phyloP scores from a whole-genome alignment of 2,888 invertebrate genomes.

The Macrophya alboannulata region DNA sequence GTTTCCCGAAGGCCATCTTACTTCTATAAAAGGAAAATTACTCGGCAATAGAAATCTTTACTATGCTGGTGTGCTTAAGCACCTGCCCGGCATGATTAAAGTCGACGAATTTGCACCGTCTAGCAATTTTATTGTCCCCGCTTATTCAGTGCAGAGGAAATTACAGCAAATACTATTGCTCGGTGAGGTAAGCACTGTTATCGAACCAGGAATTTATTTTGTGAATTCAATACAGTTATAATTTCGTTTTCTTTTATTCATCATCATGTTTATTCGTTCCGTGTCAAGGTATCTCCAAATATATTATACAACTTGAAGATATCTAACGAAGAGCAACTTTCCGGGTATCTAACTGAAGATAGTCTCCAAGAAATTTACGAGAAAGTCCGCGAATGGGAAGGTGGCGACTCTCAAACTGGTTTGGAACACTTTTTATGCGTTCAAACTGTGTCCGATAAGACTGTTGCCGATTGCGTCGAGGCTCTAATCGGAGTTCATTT shows the following conservation, averaged over 20 bases:
- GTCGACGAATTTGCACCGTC: constrained; percentile 85
- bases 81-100: constrained; percentile 82
- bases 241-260: not conserved
- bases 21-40: constrained; percentile 86
- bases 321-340: constrained; percentile 78
- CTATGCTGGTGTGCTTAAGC: constrained; percentile 83
- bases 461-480: constrained; percentile 92
- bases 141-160: constrained; percentile 84
- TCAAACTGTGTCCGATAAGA: constrained; percentile 84
- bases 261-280: not conserved
- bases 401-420: constrained; percentile 77
- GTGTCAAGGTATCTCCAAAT: constrained; percentile 79
- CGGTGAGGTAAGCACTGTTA: constrained; percentile 63
- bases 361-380: constrained; percentile 73
- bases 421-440: constrained; percentile 80
- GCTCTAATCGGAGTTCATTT: constrained; percentile 92
- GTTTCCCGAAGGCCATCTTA: constrained; percentile 90
- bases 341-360: constrained; percentile 76
- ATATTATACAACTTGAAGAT: constrained; percentile 81
- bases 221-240: not conserved
- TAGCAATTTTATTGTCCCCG: constrained; percentile 91
- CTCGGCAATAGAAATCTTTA: constrained; percentile 94
- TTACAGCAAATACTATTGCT: constrained; percentile 79
- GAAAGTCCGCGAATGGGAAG: constrained; percentile 73
- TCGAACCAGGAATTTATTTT: not conserved